Conservation (phyloP, 2,113 vertebrate genomes). For the rat (Rattus norvegicus) region DNA sequence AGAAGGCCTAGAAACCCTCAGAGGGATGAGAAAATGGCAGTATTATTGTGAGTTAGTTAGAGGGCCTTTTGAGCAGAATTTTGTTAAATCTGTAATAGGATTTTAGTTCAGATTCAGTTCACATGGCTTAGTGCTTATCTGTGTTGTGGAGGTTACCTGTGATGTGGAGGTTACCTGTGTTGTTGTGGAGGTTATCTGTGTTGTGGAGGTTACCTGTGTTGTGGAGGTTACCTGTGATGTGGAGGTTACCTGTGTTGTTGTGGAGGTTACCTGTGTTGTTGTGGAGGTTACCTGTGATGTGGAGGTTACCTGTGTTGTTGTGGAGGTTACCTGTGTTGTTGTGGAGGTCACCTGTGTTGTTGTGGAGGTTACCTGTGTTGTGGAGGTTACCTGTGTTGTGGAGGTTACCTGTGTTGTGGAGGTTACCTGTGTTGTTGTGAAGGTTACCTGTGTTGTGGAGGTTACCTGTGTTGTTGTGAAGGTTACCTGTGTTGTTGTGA, state of each 20-base stretch:
- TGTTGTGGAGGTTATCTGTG: not conserved
- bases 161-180: not conserved
- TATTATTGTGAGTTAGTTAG: slow-evolving; percentile 30
- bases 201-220: not conserved
- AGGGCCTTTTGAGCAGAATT: slow-evolving; percentile 37
- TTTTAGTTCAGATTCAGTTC: slow-evolving; percentile 47
- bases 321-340: not conserved
- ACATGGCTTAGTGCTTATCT: not conserved
- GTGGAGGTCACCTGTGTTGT: not conserved
- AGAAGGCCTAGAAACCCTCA: slow-evolving; percentile 20
- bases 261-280: too few relatives aligned
- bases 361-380: not conserved
- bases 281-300: not conserved
- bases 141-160: not conserved
- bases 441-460: not conserved
- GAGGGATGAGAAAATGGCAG: not conserved
- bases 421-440: not conserved
- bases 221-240: not conserved
- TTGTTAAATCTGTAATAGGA: not conserved
- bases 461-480: too few relatives aligned
- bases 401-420: not conserved
- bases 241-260: not conserved
- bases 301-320: not conserved
- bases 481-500: not conserved
- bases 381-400: not conserved